These are phyloP conservation scores for Picathartes gymnocephalus DNA, from an alignment of 2,113 vertebrate genomes.

Conservation along the genomic window DNA sequence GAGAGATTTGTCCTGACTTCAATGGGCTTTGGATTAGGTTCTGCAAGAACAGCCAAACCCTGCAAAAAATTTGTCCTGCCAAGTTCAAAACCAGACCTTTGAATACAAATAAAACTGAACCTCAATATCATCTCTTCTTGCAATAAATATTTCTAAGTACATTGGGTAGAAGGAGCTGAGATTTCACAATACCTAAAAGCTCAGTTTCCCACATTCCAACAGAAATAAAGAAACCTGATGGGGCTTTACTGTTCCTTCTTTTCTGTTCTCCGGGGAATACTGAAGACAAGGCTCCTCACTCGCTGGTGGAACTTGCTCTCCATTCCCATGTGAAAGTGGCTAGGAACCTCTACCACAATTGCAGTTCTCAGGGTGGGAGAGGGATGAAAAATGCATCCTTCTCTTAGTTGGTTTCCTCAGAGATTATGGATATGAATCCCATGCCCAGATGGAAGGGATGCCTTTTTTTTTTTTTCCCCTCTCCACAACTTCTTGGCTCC, in stretches of 20 bases:
- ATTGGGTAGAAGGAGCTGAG: not conserved
- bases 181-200: constrained; percentile 50
- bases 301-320: not conserved
- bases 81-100: constrained; percentile 61
- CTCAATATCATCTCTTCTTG: constrained; percentile 50
- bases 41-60: constrained; percentile 55
- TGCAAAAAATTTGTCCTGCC: constrained; percentile 48
- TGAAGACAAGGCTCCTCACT: not conserved
- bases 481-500: constrained; percentile 11
- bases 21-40: constrained; percentile 55
- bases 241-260: constrained; percentile 22
- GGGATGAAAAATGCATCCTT: constrained; percentile 33
- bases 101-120: constrained; percentile 56
- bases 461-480: not conserved
- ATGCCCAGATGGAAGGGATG: not conserved
- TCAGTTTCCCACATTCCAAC: constrained; percentile 40
- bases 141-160: constrained; percentile 51
- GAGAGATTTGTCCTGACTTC: constrained; percentile 47
- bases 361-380: not conserved
- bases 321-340: constrained; percentile 25
- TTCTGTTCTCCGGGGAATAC: not conserved
- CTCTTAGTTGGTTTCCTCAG: constrained; percentile 14
- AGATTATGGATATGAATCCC: constrained; percentile 29
- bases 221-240: constrained; percentile 32
- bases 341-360: constrained; percentile 19